Percentiles rank a stretch among this genome's conserved stretches.
Evolutionary conservation across 2,888 invertebrate genomes (phyloP).

Genomic region (Pilophorus perplexus): DNA sequence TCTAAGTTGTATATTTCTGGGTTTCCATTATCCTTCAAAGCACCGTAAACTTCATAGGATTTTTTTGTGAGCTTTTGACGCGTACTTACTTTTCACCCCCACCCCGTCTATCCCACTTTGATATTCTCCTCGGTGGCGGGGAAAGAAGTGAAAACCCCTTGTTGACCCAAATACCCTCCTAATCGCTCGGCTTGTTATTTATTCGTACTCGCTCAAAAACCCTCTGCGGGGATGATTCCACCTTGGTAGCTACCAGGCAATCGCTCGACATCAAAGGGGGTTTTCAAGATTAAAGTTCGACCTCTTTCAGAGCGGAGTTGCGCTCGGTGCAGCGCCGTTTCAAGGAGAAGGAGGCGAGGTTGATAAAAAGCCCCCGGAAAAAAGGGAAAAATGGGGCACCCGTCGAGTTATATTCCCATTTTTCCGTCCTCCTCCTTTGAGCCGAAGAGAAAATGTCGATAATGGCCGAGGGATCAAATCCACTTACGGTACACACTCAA

Average conservation of each 20-base stretch:
- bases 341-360: background rate
- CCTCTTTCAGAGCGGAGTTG: slow-evolving; percentile 22
- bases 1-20: too few relatives aligned
- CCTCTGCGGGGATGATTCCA: slow-evolving; percentile 18
- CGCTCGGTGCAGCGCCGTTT: slow-evolving; percentile 3
- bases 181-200: slow-evolving; percentile 37
- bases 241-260: slow-evolving; percentile 31
- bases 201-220: slow-evolving; percentile 14
- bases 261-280: slow-evolving; percentile 28
- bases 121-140: slow-evolving; percentile 1
- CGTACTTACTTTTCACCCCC: background rate
- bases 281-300: slow-evolving; percentile 38
- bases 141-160: slow-evolving; percentile 12
- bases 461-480: too few relatives aligned
- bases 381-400: too few relatives aligned
- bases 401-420: too few relatives aligned
- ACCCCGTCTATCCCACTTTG: too few relatives aligned
- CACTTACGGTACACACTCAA: too few relatives aligned
- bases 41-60: background rate
- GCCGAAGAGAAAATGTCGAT: too few relatives aligned
- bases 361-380: slow-evolving; percentile 7
- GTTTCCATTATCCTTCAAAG: background rate
- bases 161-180: slow-evolving; percentile 37
- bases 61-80: background rate
- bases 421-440: too few relatives aligned